phyloP scores from a whole-genome alignment of 2,113 vertebrate species.

The Porphyrio hochstetteri region DNA sequence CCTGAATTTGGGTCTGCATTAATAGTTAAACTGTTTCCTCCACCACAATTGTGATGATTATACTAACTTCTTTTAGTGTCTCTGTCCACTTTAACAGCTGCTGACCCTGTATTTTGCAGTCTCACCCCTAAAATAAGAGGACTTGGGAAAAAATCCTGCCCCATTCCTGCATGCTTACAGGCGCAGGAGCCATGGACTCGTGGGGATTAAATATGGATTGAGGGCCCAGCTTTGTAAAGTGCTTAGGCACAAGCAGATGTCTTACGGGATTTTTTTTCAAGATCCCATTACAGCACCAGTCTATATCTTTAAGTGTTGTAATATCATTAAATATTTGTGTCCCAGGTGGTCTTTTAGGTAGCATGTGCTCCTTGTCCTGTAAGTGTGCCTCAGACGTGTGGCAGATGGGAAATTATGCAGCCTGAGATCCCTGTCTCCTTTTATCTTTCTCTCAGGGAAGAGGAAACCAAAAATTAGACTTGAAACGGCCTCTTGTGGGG shows the following conservation, averaged over 20 bases:
- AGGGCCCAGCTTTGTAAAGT: background rate
- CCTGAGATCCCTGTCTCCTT: background rate
- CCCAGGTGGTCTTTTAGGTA: background rate
- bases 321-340: constrained; percentile 19
- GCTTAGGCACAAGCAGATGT: constrained; percentile 60
- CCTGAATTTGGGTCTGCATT: background rate
- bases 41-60: background rate
- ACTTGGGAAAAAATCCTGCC: background rate
- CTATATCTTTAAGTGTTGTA: constrained; percentile 46
- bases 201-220: constrained; percentile 31
- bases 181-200: background rate
- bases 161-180: background rate
- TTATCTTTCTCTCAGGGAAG: background rate
- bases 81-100: background rate
- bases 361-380: background rate
- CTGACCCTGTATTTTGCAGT: background rate
- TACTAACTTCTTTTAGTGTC: background rate
- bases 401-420: background rate
- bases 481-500: background rate
- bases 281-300: constrained; percentile 38
- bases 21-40: background rate
- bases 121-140: background rate
- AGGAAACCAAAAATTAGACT: background rate
- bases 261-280: constrained; percentile 35
- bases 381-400: fast-evolving